Percentiles rank a stretch among this genome's conserved stretches.
These are phyloP conservation scores for Phymorhynchus buccinoides DNA, from an alignment of 1,140 invertebrate species.

Conservation along the genomic window DNA sequence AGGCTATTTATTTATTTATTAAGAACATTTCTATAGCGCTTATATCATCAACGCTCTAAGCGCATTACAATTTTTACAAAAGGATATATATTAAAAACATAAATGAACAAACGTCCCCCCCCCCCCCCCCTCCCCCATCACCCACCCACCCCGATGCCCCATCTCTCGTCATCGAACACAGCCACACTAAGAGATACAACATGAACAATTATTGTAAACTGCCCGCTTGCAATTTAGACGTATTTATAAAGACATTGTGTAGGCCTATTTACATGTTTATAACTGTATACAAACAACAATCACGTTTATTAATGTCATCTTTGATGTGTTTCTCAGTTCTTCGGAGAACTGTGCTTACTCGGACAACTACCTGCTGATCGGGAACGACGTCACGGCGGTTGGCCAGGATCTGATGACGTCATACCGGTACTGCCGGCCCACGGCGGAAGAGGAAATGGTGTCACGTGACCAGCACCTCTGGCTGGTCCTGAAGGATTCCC, in stretches of 20 bases:
- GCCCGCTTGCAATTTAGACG: background rate
- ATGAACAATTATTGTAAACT: no score
- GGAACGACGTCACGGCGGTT: constrained; percentile 46
- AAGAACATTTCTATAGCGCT: no score
- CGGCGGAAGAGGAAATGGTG: constrained; percentile 44
- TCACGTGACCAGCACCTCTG: constrained; percentile 50
- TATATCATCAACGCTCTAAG: no score
- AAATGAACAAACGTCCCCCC: no score
- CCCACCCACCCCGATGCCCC: no score
- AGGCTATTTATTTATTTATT: no score
- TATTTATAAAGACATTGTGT: background rate
- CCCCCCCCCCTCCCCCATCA: no score
- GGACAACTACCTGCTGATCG: constrained; percentile 43
- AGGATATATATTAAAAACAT: no score
- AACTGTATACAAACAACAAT: background rate
- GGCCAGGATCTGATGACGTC: constrained; percentile 47
- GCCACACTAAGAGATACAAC: no score
- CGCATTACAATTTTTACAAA: no score
- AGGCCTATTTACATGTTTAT: background rate
- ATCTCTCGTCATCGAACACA: no score
- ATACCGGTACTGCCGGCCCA: constrained; percentile 47
- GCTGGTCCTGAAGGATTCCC: constrained; percentile 33
- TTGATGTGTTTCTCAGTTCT: background rate
- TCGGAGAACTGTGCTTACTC: background rate
- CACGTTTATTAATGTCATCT: background rate